These are phyloP conservation scores for Drosophila ohnishii DNA, from an alignment of 1,140 invertebrate species.

Conservation along the genomic window DNA sequence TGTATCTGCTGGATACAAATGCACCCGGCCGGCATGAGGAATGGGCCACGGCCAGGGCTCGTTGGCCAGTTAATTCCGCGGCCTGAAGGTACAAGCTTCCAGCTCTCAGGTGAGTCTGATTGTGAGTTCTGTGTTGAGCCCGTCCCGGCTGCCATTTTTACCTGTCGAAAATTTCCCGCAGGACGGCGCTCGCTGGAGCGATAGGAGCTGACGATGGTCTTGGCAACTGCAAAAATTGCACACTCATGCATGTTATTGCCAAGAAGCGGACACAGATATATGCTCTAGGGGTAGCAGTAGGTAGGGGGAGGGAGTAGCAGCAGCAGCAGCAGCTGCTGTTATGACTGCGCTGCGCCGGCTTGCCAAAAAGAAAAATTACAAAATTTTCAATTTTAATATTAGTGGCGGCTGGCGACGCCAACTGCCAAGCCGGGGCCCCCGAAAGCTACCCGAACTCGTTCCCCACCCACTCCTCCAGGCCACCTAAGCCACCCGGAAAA, in stretches of 20 bases:
- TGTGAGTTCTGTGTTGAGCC: conserved; percentile 23
- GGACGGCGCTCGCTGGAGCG: conserved; percentile 48
- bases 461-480: background rate
- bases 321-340: conserved; percentile 58
- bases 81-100: conserved; percentile 31
- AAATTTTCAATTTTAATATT: conserved; percentile 82
- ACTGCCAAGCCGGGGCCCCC: conserved; percentile 52
- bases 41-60: conserved; percentile 39
- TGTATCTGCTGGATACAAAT: conserved; percentile 76
- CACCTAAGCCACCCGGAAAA: conserved; percentile 11
- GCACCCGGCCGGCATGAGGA: conserved; percentile 53
- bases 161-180: conserved; percentile 81
- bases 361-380: conserved; percentile 82
- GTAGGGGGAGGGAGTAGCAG: background rate
- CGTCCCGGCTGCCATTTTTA: conserved; percentile 64
- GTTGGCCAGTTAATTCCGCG: conserved; percentile 53
- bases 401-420: conserved; percentile 77
- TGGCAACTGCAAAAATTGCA: conserved; percentile 80
- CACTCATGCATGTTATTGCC: conserved; percentile 81
- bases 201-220: conserved; percentile 52
- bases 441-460: conserved; percentile 9
- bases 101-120: conserved; percentile 35
- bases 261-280: conserved; percentile 77
- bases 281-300: conserved; percentile 16
- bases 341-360: conserved; percentile 76